Percentiles rank a stretch among this genome's conserved stretches.
phyloP scores from a whole-genome alignment of 2,888 invertebrate species.

The Stenodema calcarata region DNA sequence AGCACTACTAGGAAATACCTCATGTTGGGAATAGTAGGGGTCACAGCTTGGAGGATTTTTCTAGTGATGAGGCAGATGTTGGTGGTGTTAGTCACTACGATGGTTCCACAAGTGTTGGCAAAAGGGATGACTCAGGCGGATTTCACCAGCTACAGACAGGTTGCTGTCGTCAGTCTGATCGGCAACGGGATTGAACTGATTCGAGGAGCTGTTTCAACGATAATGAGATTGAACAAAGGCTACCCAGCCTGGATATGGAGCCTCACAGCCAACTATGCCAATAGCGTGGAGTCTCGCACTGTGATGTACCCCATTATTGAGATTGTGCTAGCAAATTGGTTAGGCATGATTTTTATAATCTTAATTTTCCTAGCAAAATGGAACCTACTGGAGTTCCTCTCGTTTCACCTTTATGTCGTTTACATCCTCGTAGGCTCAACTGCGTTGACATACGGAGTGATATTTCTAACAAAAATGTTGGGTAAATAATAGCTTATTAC shows the following conservation, averaged over 20 bases:
- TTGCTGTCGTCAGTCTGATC: not conserved
- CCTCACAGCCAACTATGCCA: not conserved
- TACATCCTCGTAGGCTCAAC: not conserved
- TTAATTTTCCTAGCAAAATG: not conserved
- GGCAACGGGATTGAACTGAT: not conserved
- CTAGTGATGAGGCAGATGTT: not conserved
- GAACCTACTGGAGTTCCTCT: not conserved
- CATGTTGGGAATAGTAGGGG: not conserved
- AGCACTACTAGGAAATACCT: not conserved
- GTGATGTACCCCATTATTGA: not conserved
- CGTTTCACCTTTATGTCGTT: not conserved
- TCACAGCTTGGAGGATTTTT: not conserved
- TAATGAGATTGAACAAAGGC: not conserved
- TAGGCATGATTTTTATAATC: not conserved
- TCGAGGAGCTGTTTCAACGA: not conserved
- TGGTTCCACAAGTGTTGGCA: not conserved
- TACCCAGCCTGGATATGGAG: constrained; percentile 27
- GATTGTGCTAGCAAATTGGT: not conserved
- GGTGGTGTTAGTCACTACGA: not conserved
- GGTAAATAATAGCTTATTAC: not conserved
- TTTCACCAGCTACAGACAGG: not conserved
- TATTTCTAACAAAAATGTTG: not conserved
- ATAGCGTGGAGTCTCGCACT: not conserved
- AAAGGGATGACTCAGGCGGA: not conserved
- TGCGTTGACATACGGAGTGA: not conserved